Evolutionary conservation across 2,113 vertebrate species (phyloP).

Genomic region (Microcebus murinus): DNA sequence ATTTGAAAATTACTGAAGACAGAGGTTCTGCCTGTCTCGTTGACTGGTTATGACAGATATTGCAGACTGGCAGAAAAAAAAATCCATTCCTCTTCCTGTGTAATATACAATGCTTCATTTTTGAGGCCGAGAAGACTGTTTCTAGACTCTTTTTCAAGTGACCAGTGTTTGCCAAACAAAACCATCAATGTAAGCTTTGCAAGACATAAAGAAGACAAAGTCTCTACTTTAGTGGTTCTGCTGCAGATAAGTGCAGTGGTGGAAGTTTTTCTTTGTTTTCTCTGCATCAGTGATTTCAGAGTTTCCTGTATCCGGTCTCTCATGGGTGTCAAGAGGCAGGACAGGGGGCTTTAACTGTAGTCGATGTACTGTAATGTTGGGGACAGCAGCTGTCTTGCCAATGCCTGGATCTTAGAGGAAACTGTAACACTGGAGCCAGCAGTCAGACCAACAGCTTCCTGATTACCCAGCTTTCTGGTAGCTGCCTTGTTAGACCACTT

Average conservation of each 20-base stretch:
- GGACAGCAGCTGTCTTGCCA: neutral
- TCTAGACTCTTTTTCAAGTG: neutral
- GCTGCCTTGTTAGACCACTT: neutral
- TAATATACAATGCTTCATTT: neutral
- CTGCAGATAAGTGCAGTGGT: neutral
- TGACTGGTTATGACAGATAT: neutral
- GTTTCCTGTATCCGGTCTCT: neutral
- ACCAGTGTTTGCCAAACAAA: neutral
- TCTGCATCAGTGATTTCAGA: neutral
- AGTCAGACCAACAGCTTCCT: neutral
- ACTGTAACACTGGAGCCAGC: neutral
- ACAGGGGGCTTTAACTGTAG: neutral
- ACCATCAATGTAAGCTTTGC: neutral
- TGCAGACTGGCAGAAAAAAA: neutral
- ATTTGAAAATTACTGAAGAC: neutral
- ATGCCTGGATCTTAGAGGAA: neutral
- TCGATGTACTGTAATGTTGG: neutral
- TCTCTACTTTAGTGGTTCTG: neutral
- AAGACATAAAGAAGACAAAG: neutral
- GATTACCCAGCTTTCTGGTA: neutral
- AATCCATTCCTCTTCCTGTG: neutral
- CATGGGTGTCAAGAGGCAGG: neutral
- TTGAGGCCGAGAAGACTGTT: neutral
- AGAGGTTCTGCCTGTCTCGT: neutral
- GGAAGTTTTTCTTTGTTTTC: neutral